Conservation (phyloP, 2,113 vertebrate genomes). For the Hoplias malabaricus region DNA sequence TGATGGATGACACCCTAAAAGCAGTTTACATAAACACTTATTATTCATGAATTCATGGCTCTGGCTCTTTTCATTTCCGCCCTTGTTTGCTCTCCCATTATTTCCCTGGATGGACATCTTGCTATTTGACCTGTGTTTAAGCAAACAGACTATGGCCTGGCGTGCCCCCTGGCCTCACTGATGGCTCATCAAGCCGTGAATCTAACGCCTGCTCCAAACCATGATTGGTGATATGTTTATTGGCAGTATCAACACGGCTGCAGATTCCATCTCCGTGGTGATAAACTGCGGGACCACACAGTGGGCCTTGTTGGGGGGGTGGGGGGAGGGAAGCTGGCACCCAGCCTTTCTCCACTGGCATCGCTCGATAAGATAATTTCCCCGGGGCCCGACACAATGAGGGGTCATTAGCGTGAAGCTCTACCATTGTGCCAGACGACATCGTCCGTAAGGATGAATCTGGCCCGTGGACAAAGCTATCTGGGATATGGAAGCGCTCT, state of each 20-base stretch:
- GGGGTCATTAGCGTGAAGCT: neutral
- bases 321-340: slow-evolving; percentile 43
- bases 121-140: slow-evolving; percentile 58
- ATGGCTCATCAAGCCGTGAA: slow-evolving; percentile 60
- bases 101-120: slow-evolving; percentile 54
- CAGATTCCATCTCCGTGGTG: slow-evolving; percentile 63
- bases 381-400: slow-evolving; percentile 22
- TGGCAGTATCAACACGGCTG: slow-evolving; percentile 69
- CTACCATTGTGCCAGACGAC: slow-evolving; percentile 39
- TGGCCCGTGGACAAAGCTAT: slow-evolving; percentile 46
- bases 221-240: slow-evolving; percentile 71
- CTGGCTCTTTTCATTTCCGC: slow-evolving; percentile 47
- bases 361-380: slow-evolving; percentile 63
- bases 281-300: slow-evolving; percentile 63
- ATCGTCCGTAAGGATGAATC: slow-evolving; percentile 50
- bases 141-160: slow-evolving; percentile 64
- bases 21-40: slow-evolving; percentile 55
- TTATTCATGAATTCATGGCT: slow-evolving; percentile 49
- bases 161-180: slow-evolving; percentile 53
- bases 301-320: slow-evolving; percentile 40
- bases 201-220: slow-evolving; percentile 57
- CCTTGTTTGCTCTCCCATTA: slow-evolving; percentile 52
- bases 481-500: slow-evolving; percentile 39
- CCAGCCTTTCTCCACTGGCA: slow-evolving; percentile 56
- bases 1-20: slow-evolving; percentile 27